These are phyloP conservation scores for Poeciliopsis gracilis DNA, from an alignment of 2,797 vertebrate species.

Conservation along the genomic window DNA sequence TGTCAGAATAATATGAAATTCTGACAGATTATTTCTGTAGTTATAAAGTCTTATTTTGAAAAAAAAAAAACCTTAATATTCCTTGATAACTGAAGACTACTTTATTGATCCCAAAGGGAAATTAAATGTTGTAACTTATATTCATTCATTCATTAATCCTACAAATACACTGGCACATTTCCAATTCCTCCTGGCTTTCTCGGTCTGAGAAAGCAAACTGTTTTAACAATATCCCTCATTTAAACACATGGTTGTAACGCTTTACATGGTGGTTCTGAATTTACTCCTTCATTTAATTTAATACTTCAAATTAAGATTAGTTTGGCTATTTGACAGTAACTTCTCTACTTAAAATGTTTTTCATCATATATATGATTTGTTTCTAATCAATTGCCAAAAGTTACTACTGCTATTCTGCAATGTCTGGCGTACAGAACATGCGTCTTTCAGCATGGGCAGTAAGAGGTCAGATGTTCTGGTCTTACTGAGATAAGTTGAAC, in stretches of 20 bases:
- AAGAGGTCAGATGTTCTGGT: constrained; percentile 64
- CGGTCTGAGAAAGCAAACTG: neutral
- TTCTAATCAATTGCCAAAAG: neutral
- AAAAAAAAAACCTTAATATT: neutral
- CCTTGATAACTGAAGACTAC: neutral
- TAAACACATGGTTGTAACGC: neutral
- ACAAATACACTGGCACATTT: neutral
- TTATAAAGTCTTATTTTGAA: neutral
- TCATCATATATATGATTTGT: too few species aligned
- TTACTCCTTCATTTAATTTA: neutral
- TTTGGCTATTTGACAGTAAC: neutral
- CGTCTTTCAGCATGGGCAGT: constrained; percentile 23
- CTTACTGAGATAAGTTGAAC: constrained; percentile 78
- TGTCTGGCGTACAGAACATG: constrained; percentile 13
- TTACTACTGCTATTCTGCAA: constrained; percentile 1
- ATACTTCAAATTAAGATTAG: neutral
- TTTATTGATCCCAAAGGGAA: too few species aligned
- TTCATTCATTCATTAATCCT: too few species aligned
- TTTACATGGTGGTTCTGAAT: neutral
- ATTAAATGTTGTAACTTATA: too few species aligned
- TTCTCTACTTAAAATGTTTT: neutral
- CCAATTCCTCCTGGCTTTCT: neutral
- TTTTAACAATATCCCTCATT: neutral
- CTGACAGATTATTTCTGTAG: neutral
- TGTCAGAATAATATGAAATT: too few species aligned